Base-by-base conservation (phyloP, 1,140 invertebrate species). In the Drosophila azteca region DNA sequence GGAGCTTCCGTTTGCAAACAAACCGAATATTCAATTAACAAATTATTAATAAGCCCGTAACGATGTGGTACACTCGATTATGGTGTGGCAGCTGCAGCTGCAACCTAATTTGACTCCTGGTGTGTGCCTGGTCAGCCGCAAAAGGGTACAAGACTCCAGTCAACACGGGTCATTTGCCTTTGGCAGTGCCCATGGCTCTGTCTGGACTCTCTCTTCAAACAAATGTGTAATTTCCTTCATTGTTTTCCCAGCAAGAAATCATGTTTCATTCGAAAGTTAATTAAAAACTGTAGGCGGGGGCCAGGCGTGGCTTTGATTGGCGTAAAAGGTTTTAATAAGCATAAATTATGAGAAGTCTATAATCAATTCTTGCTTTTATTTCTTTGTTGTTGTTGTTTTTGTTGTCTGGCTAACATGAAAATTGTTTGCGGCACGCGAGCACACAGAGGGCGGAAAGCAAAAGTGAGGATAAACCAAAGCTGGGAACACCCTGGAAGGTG, bases 271-370 rank as follows among this genome's bases (percentile, higher is more conserved):
- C 54, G 8, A 72, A 72, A 63, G 1, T 62, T 63, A 50, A 72
- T 73, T 73, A 54, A 55, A 39, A 62, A 50, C 44, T 72, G 39
- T 63, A 48, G 51, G 43, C 31, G 49, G 44, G 13, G 55, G 17
- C 2, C 8, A 35, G 68, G 58, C 44, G 57, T 72, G 71, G 29
- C 54, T 29, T 75, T 74, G 41, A 45, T 72, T 51, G 52, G 58
- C 35, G 50, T 74, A 58, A 74, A 66, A 17, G 61, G 55, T 48
- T 54, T 58, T 76, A 83, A 70, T 84, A 51, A 59, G 66, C 51
- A 77, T 87, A 87, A 77, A 87, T 84, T 81, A 87, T 87, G 58
- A 51, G 57, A 31, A 41, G 54, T 46, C 68, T 63, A 69, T 87
- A 84, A 84, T 84, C 81, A 87, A 84, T 84, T 87, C 62, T 53